Conservation (phyloP, 2,888 invertebrate genomes). For the Herminia tarsipennalis region DNA sequence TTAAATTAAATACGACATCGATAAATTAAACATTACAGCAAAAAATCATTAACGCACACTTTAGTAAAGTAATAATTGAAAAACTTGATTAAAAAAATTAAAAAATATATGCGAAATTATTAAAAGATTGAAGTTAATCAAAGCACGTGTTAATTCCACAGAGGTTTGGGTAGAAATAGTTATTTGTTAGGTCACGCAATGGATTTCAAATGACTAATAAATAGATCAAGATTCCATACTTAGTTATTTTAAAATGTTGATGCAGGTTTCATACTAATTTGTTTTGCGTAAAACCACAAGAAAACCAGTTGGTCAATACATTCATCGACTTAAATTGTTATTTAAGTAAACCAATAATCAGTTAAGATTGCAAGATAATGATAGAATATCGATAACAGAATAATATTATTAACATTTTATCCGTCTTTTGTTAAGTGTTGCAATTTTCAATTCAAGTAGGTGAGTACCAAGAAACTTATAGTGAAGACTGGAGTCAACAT, state of each 20-base stretch:
- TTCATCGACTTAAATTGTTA: slow-evolving; percentile 43
- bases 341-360: slow-evolving; percentile 42
- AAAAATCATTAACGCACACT: slow-evolving; percentile 6
- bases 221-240: slow-evolving; percentile 46
- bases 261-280: slow-evolving; percentile 33
- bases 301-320: slow-evolving; percentile 44
- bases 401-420: slow-evolving; percentile 21
- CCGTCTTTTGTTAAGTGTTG: slow-evolving; percentile 8
- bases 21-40: slow-evolving; percentile 16
- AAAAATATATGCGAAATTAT: slow-evolving; percentile 16
- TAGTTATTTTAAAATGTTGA: slow-evolving; percentile 26
- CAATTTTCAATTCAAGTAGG: slow-evolving; percentile 4
- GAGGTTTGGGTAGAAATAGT: slow-evolving; percentile 26
- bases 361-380: slow-evolving; percentile 36
- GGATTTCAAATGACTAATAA: slow-evolving; percentile 36
- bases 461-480: no score
- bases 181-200: slow-evolving; percentile 10
- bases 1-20: slow-evolving; percentile 17
- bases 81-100: slow-evolving; percentile 4
- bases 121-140: slow-evolving; percentile 12
- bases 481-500: no score
- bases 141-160: slow-evolving; percentile 26
- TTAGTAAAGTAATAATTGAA: slow-evolving; percentile 2
- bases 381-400: slow-evolving; percentile 31
- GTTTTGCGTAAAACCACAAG: slow-evolving; percentile 50